Evolutionary conservation across 2,888 invertebrate genomes (phyloP).

Genomic region (Ophion obscuratus): DNA sequence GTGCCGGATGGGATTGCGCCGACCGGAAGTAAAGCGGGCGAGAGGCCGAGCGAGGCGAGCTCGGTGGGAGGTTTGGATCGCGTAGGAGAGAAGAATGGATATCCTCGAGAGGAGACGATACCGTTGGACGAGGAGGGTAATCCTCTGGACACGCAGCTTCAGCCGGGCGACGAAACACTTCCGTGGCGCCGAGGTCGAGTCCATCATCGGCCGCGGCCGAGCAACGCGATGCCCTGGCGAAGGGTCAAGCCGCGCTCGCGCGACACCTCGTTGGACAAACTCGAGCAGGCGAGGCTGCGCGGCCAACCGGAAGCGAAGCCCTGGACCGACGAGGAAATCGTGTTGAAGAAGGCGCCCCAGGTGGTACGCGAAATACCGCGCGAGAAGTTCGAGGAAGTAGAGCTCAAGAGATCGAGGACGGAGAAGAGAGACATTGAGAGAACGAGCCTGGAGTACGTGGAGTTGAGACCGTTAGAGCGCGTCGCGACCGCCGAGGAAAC

Average conservation of each 20-base stretch:
- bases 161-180: conserved; percentile 85
- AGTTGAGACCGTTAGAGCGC: conserved; percentile 74
- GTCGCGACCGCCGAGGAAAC: conserved; percentile 67
- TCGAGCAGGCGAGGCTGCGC: conserved; percentile 66
- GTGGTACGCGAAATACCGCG: conserved; percentile 74
- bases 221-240: conserved; percentile 77
- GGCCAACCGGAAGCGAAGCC: conserved; percentile 75
- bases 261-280: conserved; percentile 77
- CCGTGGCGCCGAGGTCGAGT: conserved; percentile 85
- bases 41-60: conserved; percentile 72
- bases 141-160: conserved; percentile 82
- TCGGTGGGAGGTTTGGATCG: conserved; percentile 72
- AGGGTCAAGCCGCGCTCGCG: conserved; percentile 74
- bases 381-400: conserved; percentile 78
- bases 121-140: conserved; percentile 83
- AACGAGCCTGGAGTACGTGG: conserved; percentile 73
- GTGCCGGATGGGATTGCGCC: conserved; percentile 81
- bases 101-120: conserved; percentile 66
- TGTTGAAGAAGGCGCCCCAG: conserved; percentile 80
- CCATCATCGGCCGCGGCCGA: conserved; percentile 73
- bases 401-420: conserved; percentile 86
- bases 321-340: conserved; percentile 82
- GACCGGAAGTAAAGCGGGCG: conserved; percentile 78
- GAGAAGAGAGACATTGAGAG: conserved; percentile 78
- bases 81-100: conserved; percentile 70